Percentiles rank a stretch among this genome's conserved stretches.
These are phyloP conservation scores for Porphyrio hochstetteri DNA, from an alignment of 2,113 vertebrate genomes.

Conservation along the genomic window DNA sequence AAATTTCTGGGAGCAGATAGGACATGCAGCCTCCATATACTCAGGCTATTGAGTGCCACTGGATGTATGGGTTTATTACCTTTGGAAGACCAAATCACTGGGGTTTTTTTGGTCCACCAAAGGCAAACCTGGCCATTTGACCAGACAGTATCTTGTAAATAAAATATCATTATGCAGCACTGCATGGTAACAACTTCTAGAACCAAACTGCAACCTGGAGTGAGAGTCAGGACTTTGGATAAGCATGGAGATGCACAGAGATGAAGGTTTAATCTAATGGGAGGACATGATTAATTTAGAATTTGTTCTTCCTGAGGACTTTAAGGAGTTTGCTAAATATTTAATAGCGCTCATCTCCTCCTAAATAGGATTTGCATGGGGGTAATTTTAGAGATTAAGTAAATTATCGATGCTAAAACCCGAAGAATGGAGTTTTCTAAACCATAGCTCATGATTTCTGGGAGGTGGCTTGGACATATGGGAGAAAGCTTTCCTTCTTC, in stretches of 20 bases:
- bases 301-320: not conserved
- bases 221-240: not conserved
- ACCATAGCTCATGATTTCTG: not conserved
- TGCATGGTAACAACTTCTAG: rapidly evolving
- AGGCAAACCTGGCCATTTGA: not conserved
- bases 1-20: not conserved
- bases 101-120: not conserved
- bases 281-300: not conserved
- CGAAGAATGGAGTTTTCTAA: not conserved
- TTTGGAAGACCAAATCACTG: not conserved
- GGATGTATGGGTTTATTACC: not conserved
- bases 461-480: not conserved
- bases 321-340: not conserved
- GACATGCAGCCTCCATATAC: not conserved
- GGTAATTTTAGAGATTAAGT: not conserved
- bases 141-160: not conserved
- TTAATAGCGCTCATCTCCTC: not conserved
- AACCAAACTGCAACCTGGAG: not conserved
- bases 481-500: not conserved
- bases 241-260: not conserved
- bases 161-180: not conserved
- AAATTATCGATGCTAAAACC: not conserved
- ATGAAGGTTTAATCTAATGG: not conserved
- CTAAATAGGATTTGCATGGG: not conserved
- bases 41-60: not conserved